A percentile compares a stretch with the other conserved stretches of the same genome.
Evolutionary conservation across 2,113 vertebrate genomes (phyloP).

Genomic region (Leucopsar rothschildi): DNA sequence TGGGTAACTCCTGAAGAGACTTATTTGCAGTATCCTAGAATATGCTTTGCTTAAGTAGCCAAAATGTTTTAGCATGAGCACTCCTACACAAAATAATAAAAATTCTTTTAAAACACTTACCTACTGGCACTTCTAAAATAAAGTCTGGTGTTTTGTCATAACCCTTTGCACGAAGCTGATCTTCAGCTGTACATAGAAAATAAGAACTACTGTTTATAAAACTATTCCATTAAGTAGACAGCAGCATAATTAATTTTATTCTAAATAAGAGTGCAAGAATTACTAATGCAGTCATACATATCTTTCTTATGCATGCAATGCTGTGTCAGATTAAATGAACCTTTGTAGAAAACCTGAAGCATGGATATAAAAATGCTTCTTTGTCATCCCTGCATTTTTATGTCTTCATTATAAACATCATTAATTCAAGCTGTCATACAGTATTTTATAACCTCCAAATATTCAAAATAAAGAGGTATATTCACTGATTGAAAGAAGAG

Average conservation of each 20-base stretch:
- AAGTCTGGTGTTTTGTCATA: slow-evolving; percentile 99
- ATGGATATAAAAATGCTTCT: slow-evolving; percentile 73
- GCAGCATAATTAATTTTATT: slow-evolving; percentile 73
- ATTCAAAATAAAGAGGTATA: slow-evolving; percentile 71
- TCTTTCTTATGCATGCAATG: slow-evolving; percentile 64
- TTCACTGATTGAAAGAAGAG: slow-evolving; percentile 49
- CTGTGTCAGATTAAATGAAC: slow-evolving; percentile 76
- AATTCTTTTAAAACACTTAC: slow-evolving; percentile 75
- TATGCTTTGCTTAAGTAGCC: background rate
- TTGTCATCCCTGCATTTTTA: slow-evolving; percentile 73
- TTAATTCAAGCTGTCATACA: slow-evolving; percentile 72
- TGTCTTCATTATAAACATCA: slow-evolving; percentile 78
- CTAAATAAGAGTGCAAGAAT: slow-evolving; percentile 69
- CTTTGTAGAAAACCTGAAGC: slow-evolving; percentile 71
- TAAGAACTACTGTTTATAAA: slow-evolving; percentile 63
- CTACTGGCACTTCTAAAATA: slow-evolving; percentile 95
- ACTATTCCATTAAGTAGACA: slow-evolving; percentile 65
- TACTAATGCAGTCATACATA: slow-evolving; percentile 68
- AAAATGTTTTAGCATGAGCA: background rate
- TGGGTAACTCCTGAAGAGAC: background rate
- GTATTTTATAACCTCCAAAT: slow-evolving; percentile 69
- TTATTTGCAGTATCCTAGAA: background rate
- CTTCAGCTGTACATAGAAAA: slow-evolving; percentile 85
- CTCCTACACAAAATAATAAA: background rate
- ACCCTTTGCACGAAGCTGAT: slow-evolving; percentile 93